Evolutionary conservation across 2,113 vertebrate genomes (phyloP).

Genomic region (Xerus inauris): DNA sequence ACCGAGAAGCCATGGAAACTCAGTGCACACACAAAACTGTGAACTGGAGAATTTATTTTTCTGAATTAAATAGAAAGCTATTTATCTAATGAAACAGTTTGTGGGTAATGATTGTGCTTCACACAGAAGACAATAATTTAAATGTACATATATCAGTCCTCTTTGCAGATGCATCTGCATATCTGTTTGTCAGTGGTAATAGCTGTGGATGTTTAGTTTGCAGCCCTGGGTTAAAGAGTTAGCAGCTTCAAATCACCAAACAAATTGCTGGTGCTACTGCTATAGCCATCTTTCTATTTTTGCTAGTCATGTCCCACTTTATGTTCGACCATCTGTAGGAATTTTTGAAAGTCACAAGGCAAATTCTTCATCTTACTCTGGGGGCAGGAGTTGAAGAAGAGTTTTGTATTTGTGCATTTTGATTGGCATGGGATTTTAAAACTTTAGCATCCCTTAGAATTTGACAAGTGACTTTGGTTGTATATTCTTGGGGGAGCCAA

Average conservation of each 20-base stretch:
- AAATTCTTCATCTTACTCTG: background rate
- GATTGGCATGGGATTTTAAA: background rate
- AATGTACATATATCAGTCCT: background rate
- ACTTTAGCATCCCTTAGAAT: background rate
- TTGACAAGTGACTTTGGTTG: background rate
- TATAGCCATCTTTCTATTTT: background rate
- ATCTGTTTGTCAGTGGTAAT: background rate
- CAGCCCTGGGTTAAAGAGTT: background rate
- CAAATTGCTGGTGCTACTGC: background rate
- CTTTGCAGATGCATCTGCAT: accelerated
- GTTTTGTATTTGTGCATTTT: conserved; percentile 32
- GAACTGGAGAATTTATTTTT: background rate
- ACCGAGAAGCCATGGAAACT: background rate
- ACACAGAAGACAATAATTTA: background rate
- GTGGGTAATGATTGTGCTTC: background rate
- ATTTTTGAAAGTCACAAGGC: background rate
- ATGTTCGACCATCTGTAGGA: background rate
- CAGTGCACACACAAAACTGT: background rate
- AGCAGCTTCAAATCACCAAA: background rate
- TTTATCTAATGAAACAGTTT: background rate
- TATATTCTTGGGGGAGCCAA: background rate
- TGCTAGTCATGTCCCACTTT: background rate
- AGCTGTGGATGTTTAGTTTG: background rate
- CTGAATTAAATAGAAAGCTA: conserved; percentile 20
- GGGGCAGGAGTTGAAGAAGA: background rate